Evolutionary conservation across 2,797 vertebrate genomes (phyloP), one percentile per base, ranked within the genome.

Genomic region (Pangasius larnaudii): DNA sequence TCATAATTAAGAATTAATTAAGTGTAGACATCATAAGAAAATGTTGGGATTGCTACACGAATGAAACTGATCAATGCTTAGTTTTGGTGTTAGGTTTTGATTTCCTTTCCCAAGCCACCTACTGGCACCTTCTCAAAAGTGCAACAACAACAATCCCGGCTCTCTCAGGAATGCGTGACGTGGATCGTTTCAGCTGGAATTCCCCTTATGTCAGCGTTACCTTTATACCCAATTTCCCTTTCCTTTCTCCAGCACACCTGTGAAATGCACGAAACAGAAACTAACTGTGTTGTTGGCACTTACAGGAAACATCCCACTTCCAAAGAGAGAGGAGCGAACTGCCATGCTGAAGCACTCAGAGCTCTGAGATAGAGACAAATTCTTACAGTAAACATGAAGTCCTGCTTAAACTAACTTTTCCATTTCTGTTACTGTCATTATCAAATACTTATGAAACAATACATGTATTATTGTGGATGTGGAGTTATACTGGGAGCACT

Each of bases 271-370:
- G 10, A 56, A 69, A 69, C 61, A 67, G 61, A 65, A 84, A 33
- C 49, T 24, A 33, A 24, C 10, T 56, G 46, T 22, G 27, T 18
- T 24, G 6, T 51, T 49, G 13, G 0, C 42, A n/a, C 42, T 33
- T 88, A 81, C 93, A 99, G 98, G 98, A 94, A 99, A 99, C 91
- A 98, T 99, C 92, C 95, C 98, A 90, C 90, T 98, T 84, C 96
- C 96, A 87, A 95, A 96, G 89, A 92, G 95, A 65, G 96, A 96
- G 84, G 96, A 97, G 91, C 91, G 93, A 90, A 85, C 95, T 0
- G 84, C 93, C 69, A 90, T 95, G 90, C 90, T 95, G 87, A 94
- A 93, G 92, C 59, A 94, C 88, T 93, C 95, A 0, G 93, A 81
- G 56, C 79, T 59, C 56, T 81, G 79, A 81, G 33, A 81, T 13